Evolutionary conservation across 2,888 invertebrate species (phyloP).

Genomic region (Diloba caeruleocephala): DNA sequence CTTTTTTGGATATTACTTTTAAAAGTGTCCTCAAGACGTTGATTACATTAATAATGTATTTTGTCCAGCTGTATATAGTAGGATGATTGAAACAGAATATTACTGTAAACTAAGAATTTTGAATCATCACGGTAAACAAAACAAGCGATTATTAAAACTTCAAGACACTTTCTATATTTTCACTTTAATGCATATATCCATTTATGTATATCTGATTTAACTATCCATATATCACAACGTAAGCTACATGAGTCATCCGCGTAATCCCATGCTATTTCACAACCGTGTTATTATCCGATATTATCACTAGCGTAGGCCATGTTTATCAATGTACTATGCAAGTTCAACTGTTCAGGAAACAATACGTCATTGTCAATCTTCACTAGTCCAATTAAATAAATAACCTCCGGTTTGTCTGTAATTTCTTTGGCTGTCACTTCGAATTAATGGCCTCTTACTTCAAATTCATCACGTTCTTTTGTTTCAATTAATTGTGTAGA

Average conservation of each 20-base stretch:
- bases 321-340: slow-evolving; percentile 70
- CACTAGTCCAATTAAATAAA: slow-evolving; percentile 76
- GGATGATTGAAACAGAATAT: too few relatives aligned
- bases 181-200: slow-evolving; percentile 14
- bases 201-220: slow-evolving; percentile 20
- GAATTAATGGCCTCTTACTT: slow-evolving; percentile 50
- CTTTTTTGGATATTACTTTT: too few relatives aligned
- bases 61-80: too few relatives aligned
- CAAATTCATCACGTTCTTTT: slow-evolving; percentile 50
- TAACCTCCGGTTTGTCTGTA: slow-evolving; percentile 58
- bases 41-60: too few relatives aligned
- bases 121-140: too few relatives aligned
- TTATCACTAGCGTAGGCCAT: slow-evolving; percentile 70
- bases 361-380: slow-evolving; percentile 84
- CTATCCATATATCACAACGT: slow-evolving; percentile 32
- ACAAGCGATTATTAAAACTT: not conserved
- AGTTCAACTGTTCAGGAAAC: slow-evolving; percentile 71
- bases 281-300: slow-evolving; percentile 72
- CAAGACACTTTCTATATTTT: not conserved
- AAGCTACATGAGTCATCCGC: slow-evolving; percentile 61
- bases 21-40: too few relatives aligned
- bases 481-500: slow-evolving; percentile 37
- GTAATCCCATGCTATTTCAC: slow-evolving; percentile 66
- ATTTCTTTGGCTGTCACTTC: slow-evolving; percentile 52
- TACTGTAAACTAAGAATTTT: too few relatives aligned